Percentiles rank a stretch among this genome's conserved stretches.
phyloP scores from a whole-genome alignment of 2,113 vertebrate species.

The Aramus guarauna region DNA sequence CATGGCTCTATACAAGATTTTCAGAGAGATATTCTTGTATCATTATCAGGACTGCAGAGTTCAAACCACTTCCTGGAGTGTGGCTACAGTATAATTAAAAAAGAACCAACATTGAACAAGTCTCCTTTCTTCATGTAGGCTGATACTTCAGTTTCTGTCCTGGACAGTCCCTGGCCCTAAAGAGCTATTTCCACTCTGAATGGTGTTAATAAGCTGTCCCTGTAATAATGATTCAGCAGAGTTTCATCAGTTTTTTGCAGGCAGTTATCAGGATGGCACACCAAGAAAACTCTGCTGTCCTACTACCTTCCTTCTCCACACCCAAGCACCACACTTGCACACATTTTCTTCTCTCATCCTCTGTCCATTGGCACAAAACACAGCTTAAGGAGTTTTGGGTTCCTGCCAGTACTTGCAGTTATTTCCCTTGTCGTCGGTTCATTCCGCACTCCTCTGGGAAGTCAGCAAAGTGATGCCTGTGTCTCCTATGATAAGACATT shows the following conservation, averaged over 20 bases:
- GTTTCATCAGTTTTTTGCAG: not conserved
- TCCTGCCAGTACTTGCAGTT: not conserved
- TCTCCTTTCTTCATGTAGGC: not conserved
- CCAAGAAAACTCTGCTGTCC: not conserved
- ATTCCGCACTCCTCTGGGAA: not conserved
- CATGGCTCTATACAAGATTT: not conserved
- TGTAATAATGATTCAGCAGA: slow-evolving; percentile 6
- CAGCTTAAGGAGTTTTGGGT: not conserved
- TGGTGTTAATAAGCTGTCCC: not conserved
- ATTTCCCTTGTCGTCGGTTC: not conserved
- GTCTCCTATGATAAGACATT: not conserved
- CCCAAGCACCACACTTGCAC: not conserved
- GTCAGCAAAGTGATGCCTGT: accelerated
- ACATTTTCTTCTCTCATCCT: not conserved
- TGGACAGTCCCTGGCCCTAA: not conserved
- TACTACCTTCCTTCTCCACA: not conserved
- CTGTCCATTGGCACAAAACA: not conserved
- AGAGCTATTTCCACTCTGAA: not conserved
- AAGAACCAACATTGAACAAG: not conserved
- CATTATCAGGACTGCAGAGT: not conserved
- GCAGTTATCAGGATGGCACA: slow-evolving; percentile 6
- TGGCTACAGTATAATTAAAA: not conserved
- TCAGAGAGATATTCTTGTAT: not conserved
- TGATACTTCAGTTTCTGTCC: not conserved
- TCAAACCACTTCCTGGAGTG: not conserved